Evolutionary conservation across 2,113 vertebrate species (phyloP).

Genomic region (Thomomys bottae): DNA sequence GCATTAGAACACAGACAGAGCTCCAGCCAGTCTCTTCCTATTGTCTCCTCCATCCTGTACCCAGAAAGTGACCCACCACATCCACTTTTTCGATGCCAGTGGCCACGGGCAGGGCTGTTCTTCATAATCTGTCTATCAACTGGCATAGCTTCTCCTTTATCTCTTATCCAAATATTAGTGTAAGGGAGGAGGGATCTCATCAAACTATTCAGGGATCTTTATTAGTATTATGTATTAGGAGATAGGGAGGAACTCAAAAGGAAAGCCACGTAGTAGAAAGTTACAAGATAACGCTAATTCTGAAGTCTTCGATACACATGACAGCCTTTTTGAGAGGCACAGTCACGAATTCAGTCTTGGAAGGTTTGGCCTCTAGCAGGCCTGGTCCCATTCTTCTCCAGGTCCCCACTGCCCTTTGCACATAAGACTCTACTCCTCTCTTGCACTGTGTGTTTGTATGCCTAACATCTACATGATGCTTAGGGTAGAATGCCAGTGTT

Average conservation of each 20-base stretch:
- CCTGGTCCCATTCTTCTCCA: too few relatives aligned
- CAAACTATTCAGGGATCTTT: conserved; percentile 5
- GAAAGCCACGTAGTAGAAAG: not conserved
- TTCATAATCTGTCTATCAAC: not conserved
- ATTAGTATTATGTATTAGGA: not conserved
- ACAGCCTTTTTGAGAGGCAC: not conserved
- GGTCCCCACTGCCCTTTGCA: not conserved
- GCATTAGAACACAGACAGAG: not conserved
- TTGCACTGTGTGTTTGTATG: rapidly evolving
- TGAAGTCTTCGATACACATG: not conserved
- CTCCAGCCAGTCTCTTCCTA: not conserved
- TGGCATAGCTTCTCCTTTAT: not conserved
- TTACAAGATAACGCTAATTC: conserved; percentile 12
- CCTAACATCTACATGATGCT: not conserved
- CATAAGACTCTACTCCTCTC: not conserved
- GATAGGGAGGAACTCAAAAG: not conserved
- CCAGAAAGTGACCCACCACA: not conserved
- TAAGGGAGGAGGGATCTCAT: not conserved
- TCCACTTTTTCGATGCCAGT: not conserved
- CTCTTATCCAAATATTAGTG: not conserved
- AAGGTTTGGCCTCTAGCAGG: not conserved
- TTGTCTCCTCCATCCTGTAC: not conserved
- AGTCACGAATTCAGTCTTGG: not conserved
- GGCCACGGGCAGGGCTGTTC: not conserved
- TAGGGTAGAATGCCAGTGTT: not conserved